These are phyloP conservation scores for Mus spretus DNA, from an alignment of 2,797 vertebrate species.

Conservation along the genomic window DNA sequence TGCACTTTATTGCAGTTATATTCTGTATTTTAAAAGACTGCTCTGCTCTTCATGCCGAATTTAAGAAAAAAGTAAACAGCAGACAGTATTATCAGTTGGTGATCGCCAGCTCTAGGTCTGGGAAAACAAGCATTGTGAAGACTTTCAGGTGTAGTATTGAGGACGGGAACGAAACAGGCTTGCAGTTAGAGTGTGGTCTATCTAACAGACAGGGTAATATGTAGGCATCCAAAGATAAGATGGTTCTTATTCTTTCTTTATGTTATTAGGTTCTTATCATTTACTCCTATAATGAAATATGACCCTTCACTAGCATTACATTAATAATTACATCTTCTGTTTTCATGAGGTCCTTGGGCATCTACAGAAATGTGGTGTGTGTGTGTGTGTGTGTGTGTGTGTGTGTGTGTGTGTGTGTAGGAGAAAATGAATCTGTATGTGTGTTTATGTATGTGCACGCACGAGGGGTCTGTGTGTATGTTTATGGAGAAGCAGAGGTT, in stretches of 20 bases:
- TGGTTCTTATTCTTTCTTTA: background rate
- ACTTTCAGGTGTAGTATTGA: slow-evolving; percentile 40
- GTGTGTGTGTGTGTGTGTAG: background rate
- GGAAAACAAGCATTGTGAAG: slow-evolving; percentile 42
- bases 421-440: background rate
- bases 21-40: slow-evolving; percentile 66
- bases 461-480: background rate
- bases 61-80: slow-evolving; percentile 71
- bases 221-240: background rate
- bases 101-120: slow-evolving; percentile 44
- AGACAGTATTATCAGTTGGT: slow-evolving; percentile 52
- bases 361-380: background rate
- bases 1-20: slow-evolving; percentile 41
- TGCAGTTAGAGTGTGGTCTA: slow-evolving; percentile 9
- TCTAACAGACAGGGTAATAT: background rate
- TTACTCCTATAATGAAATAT: background rate
- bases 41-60: slow-evolving; percentile 63
- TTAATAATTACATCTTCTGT: slow-evolving; percentile 48
- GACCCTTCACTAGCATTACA: slow-evolving; percentile 19
- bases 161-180: background rate
- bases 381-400: background rate
- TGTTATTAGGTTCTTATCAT: slow-evolving; percentile 40
- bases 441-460: background rate
- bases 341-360: slow-evolving; percentile 30
- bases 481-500: background rate